Evolutionary conservation across 2,113 vertebrate genomes (phyloP), one percentile per base, ranked within the genome.

Genomic region (Salvelinus fontinalis): DNA sequence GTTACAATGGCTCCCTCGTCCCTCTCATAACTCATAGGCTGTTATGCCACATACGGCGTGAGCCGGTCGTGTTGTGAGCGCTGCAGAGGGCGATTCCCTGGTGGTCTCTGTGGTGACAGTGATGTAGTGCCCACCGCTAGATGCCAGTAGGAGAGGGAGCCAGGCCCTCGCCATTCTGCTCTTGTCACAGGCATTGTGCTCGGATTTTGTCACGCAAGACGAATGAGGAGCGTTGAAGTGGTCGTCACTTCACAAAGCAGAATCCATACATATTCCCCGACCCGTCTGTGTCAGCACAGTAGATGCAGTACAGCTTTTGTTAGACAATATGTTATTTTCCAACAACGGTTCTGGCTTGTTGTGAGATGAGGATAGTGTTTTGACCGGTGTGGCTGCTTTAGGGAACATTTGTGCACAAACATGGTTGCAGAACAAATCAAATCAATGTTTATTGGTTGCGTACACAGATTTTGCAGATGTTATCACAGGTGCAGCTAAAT

Each of bases 91-190:
- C 89, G 82, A 90, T 92, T 92, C 91, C 92, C 90, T 91, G 93
- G 94, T 91, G 93, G 94, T 94, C 92, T 90, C 83, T 71, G 87
- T 60, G 83, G 85, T 94, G 95, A 95, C 94, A 96, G 93, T 94
- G 93, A 95, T 95, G 92, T 93, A 95, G 95, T 94, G 93, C 91
- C 92, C 90, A 79, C 89, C 89, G 90, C 89, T 91, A 92, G 88
- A 91, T 91, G 92, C 91, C 93, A 92, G 88, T 86, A 84, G 89
- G 86, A 83, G 86, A 73, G 75, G 84, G 79, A 88, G 83, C 84
- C 85, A 83, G 84, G 81, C 82, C 85, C 86, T 91, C 91, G 81
- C 83, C 80, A 89, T 83, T 74, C 62, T 16, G 51, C 26, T 76
- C 73, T 72, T 67, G 73, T 81, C 78, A 76, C 20, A 62, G 74